Conservation (phyloP, 2,888 invertebrate species). For the Platerodrilus igneus region DNA sequence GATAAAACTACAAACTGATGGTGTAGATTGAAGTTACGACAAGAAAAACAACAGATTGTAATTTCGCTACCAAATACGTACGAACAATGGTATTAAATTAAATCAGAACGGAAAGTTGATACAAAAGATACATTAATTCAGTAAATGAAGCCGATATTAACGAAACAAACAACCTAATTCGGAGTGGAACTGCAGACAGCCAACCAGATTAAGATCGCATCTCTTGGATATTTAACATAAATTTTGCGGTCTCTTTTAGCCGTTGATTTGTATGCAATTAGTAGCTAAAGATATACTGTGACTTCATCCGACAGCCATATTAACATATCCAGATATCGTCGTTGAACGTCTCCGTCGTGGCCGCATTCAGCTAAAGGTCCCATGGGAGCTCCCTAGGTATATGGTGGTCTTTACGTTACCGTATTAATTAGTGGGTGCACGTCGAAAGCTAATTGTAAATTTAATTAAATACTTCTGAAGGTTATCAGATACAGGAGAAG, state of each 20-base stretch:
- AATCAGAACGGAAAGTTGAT: constrained; percentile 19
- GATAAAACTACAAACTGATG: too few relatives aligned
- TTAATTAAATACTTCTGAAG: constrained; percentile 45
- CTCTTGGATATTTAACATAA: constrained; percentile 35
- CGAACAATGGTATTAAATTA: constrained; percentile 18
- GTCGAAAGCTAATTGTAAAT: constrained; percentile 47
- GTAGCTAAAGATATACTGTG: constrained; percentile 39
- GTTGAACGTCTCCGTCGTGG: constrained; percentile 22
- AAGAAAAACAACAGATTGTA: background rate
- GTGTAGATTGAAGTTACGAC: constrained; percentile 4
- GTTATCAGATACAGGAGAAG: constrained; percentile 41
- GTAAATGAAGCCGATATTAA: constrained; percentile 33
- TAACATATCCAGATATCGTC: constrained; percentile 40
- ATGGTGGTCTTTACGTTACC: constrained; percentile 26
- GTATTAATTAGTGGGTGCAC: constrained; percentile 48
- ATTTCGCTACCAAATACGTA: constrained; percentile 19
- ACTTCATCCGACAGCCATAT: constrained; percentile 36
- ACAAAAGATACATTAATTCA: constrained; percentile 33
- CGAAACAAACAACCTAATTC: constrained; percentile 39
- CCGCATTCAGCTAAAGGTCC: constrained; percentile 19
- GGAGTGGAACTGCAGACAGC: constrained; percentile 31
- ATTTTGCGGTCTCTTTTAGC: constrained; percentile 39
- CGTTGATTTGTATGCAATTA: constrained; percentile 41
- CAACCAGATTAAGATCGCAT: constrained; percentile 38
- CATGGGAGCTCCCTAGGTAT: constrained; percentile 14